Percentiles rank a stretch among this genome's conserved stretches.
These are phyloP conservation scores for Papilio aristodemus DNA, from an alignment of 1,140 invertebrate species.

Conservation along the genomic window DNA sequence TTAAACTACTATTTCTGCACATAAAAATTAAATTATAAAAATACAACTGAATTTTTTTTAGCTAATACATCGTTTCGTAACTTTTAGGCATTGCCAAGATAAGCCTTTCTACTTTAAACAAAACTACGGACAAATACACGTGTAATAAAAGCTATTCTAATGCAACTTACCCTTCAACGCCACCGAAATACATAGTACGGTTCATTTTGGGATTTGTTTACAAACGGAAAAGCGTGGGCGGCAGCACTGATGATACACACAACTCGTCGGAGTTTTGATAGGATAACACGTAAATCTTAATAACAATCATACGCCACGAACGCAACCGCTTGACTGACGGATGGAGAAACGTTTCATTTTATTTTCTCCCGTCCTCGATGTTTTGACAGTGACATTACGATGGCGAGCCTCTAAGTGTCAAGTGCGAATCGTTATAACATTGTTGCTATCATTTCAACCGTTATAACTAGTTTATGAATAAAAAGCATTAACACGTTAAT, in stretches of 20 bases:
- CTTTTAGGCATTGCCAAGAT: constrained; percentile 59
- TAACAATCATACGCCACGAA: constrained; percentile 26
- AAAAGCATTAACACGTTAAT: not conserved
- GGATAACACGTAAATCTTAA: constrained; percentile 7
- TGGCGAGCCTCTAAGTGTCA: constrained; percentile 26
- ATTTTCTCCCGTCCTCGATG: not conserved
- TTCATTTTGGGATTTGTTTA: constrained; percentile 47
- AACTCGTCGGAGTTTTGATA: constrained; percentile 29
- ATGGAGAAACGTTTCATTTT: constrained; percentile 1
- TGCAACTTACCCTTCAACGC: constrained; percentile 67
- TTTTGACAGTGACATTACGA: constrained; percentile 21
- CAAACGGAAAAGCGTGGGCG: constrained; percentile 37
- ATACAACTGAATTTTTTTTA: not conserved
- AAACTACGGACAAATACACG: constrained; percentile 36
- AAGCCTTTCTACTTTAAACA: constrained; percentile 68
- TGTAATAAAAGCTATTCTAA: constrained; percentile 28
- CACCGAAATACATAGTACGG: constrained; percentile 63
- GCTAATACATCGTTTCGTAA: constrained; percentile 44
- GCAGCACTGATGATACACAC: constrained; percentile 39
- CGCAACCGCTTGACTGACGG: constrained; percentile 28
- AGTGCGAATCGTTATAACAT: constrained; percentile 21
- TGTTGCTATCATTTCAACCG: not conserved
- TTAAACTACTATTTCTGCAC: not conserved
- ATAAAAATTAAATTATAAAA: constrained; percentile 7
- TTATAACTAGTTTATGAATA: not conserved